phyloP scores from a whole-genome alignment of 2,888 invertebrate genomes.

The Hipparchia sbordonii region DNA sequence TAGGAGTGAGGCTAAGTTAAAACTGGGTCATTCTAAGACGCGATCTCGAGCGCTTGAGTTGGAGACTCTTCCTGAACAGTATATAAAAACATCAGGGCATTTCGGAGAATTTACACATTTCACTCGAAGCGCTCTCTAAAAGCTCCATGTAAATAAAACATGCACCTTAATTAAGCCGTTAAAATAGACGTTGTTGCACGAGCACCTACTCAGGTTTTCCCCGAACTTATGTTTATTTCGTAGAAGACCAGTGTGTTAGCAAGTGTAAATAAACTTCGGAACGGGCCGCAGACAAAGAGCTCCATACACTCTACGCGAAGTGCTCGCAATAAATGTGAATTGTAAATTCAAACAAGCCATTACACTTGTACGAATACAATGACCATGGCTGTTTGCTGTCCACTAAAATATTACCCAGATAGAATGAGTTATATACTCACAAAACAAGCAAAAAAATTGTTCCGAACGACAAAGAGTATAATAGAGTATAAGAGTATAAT shows the following conservation, averaged over 20 bases:
- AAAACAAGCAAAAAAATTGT: too few relatives aligned
- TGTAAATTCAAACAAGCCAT: slow-evolving; percentile 18
- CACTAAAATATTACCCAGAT: too few relatives aligned
- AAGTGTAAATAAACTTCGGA: slow-evolving; percentile 14
- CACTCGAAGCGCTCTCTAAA: not conserved
- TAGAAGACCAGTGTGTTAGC: slow-evolving; percentile 4
- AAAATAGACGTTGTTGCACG: not conserved
- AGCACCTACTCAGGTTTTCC: not conserved
- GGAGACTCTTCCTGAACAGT: too few relatives aligned
- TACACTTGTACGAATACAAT: slow-evolving; percentile 8
- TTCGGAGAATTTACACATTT: not conserved
- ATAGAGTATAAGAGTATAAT: too few relatives aligned
- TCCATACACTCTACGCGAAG: slow-evolving; percentile 7
- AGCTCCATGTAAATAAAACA: not conserved
- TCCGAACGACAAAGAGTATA: too few relatives aligned
- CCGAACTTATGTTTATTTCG: not conserved
- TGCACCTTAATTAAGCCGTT: not conserved
- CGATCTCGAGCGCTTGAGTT: too few relatives aligned
- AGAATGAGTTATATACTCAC: too few relatives aligned
- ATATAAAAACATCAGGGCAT: not conserved
- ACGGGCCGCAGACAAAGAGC: slow-evolving; percentile 17
- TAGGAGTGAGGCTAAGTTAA: too few relatives aligned
- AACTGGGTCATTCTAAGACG: too few relatives aligned
- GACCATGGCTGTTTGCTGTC: not conserved
- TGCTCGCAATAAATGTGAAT: slow-evolving; percentile 24